Evolutionary conservation across 2,888 invertebrate genomes (phyloP), one percentile per base, ranked within the genome.

Genomic region (Escarpia spicata): DNA sequence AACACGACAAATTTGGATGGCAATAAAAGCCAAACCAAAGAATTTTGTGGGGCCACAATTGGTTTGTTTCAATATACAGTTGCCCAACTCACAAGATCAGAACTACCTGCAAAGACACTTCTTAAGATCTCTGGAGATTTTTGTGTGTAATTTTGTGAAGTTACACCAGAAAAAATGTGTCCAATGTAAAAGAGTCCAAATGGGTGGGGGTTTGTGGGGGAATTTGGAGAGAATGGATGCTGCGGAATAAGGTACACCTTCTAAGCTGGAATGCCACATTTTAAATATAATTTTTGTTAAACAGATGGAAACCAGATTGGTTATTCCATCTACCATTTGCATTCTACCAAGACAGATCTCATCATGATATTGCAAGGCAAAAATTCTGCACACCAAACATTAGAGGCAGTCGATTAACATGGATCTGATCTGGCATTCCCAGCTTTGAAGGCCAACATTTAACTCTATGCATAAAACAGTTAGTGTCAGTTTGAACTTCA

Each of bases 361-460:
- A 6, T 75, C 52, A 52, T 52, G 12, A 52, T 52, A 52, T 52
- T 3, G 10, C 12, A 12, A 52, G 9, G 12, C 52, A 52, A 19
- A 75, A 75, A 75, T 75, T 75, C 10, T 52, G 10, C 9, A 26
- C 75, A 26, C n/a, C 26, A 75, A 4, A 26, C 6, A 26, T 75
- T 6, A 26, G 75, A 75, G 19, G n/a, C 75, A 75, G 4, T 75
- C 75, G 19, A 75, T 26, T 75, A 26, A 26, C 75, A 26, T 15
- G 4, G 26, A 75, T n/a, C 75, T 26, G 75, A 19, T n/a, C 26
- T 26, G 26, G 75, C 75, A 75, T 75, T 75, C 75, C 75, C 75
- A 75, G 75, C 75, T 75, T 75, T 75, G 75, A 26, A 26, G n/a
- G 75, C 75, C n/a, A 75, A 75, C 75, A 75, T 75, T 75, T n/a